A percentile compares a stretch with the other conserved stretches of the same genome.
Evolutionary conservation across 2,113 vertebrate genomes (phyloP).

Genomic region (Oriolus oriolus): DNA sequence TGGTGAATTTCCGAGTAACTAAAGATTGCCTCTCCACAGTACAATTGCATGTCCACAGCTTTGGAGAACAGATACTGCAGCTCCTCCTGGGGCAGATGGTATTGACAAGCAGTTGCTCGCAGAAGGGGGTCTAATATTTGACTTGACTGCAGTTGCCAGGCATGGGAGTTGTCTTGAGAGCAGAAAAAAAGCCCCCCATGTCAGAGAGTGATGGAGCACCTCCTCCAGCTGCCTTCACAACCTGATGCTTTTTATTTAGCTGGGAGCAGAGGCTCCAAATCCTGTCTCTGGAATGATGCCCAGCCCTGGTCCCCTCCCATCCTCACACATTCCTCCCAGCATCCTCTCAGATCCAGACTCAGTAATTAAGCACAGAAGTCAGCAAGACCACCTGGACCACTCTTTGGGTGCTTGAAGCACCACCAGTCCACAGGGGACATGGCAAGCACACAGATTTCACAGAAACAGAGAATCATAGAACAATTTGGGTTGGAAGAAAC

Average conservation of each 20-base stretch:
- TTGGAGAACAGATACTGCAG: background rate
- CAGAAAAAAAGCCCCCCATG: background rate
- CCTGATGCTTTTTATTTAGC: background rate
- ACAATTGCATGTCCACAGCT: background rate
- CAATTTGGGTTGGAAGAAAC: accelerated
- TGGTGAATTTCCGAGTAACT: background rate
- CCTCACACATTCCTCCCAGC: background rate
- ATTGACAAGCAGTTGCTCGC: background rate
- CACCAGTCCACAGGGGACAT: no score
- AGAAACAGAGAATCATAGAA: background rate
- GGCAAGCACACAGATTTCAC: background rate
- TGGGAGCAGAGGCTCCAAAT: background rate
- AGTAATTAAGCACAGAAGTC: background rate
- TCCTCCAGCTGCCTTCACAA: background rate
- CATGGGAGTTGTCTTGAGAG: background rate
- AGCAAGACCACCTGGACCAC: background rate
- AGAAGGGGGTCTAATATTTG: background rate
- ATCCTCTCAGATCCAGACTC: background rate
- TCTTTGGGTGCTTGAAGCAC: background rate
- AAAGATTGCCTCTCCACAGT: background rate
- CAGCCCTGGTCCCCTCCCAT: background rate
- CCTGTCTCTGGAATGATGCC: background rate
- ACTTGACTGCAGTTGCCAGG: background rate
- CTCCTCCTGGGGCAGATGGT: background rate
- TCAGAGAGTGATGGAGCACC: background rate